These are phyloP conservation scores for Rhadinocentrus ornatus DNA, from an alignment of 2,797 vertebrate genomes.

Conservation along the genomic window DNA sequence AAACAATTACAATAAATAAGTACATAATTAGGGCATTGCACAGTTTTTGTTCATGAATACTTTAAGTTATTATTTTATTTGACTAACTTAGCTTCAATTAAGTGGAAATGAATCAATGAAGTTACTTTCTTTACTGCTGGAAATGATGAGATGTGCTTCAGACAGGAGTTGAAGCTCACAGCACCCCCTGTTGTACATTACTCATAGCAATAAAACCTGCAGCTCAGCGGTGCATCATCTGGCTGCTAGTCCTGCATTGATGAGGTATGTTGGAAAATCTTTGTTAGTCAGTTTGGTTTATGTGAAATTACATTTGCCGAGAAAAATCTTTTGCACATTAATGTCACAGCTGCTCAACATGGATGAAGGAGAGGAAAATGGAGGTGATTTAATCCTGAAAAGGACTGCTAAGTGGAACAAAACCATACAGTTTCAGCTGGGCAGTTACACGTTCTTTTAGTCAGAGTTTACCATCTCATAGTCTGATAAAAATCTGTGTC, in stretches of 20 bases:
- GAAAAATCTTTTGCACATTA: not conserved
- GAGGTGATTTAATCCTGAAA: not conserved
- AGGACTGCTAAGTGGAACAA: not conserved
- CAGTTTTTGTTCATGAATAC: not conserved
- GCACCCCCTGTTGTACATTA: slow-evolving; percentile 52
- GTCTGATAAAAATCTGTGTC: too few species aligned
- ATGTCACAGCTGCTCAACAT: not conserved
- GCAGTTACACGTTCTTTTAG: too few species aligned
- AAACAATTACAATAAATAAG: not conserved
- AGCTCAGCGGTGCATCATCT: not conserved
- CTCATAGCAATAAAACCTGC: not conserved
- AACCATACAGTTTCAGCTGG: too few species aligned
- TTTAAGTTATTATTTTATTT: not conserved
- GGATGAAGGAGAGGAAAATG: not conserved
- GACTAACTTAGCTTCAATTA: not conserved
- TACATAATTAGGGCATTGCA: too few species aligned
- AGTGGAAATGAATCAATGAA: not conserved
- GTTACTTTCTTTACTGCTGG: rapidly evolving
- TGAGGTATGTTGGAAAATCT: not conserved
- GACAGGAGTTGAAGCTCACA: slow-evolving; percentile 29
- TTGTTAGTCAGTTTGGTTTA: not conserved
- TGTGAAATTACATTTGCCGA: not conserved
- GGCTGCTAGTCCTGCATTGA: not conserved
- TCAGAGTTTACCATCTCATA: too few species aligned
- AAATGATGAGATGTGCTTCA: not conserved